Conservation (phyloP, 2,113 vertebrate species). For the Passerina amoena region DNA sequence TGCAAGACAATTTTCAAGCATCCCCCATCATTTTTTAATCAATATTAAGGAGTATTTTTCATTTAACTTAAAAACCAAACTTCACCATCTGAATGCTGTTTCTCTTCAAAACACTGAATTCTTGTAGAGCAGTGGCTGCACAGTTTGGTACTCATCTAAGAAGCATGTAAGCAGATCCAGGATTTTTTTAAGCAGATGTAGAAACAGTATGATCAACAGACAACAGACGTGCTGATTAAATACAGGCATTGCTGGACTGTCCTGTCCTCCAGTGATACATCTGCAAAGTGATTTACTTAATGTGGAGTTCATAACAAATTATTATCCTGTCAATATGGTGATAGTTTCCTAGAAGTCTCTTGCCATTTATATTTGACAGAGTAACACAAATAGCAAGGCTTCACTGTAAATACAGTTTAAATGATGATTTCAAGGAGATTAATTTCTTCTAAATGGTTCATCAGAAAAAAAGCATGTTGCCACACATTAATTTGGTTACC, state of each 20-base stretch:
- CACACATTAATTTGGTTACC: not conserved
- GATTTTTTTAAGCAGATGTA: not conserved
- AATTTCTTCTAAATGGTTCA: not conserved
- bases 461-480: not conserved
- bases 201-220: not conserved
- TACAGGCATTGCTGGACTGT: not conserved
- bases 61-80: not conserved
- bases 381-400: not conserved
- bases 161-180: not conserved
- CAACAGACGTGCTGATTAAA: not conserved
- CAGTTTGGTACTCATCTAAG: not conserved
- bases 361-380: not conserved
- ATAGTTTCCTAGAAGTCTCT: not conserved
- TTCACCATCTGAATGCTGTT: not conserved
- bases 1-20: not conserved
- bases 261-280: not conserved
- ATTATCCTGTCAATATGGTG: not conserved
- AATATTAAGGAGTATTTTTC: not conserved
- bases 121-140: not conserved
- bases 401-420: not conserved
- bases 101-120: not conserved
- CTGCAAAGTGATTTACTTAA: not conserved
- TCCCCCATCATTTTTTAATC: rapidly evolving
- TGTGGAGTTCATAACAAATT: not conserved
- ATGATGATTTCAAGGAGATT: not conserved